Evolutionary conservation across 2,797 vertebrate genomes (phyloP), one percentile per base, ranked within the genome.

Genomic region (Chanos chanos): DNA sequence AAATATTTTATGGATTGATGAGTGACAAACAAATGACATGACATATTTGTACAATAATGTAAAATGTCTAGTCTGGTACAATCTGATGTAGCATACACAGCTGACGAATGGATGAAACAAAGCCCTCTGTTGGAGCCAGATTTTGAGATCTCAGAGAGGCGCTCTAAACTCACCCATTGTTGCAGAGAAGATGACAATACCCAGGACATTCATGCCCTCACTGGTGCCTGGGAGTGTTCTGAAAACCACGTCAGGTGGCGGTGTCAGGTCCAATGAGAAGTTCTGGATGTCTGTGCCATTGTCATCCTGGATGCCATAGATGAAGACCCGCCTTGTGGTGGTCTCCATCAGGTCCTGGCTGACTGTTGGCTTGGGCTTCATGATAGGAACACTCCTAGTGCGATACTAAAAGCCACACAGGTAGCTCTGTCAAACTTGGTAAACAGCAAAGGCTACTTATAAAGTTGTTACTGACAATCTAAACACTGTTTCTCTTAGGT

Each of bases 181-280:
- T 39, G 95, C 93, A 0, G 96, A 99, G 82, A 99, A 99, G 75
- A 99, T 98, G 61, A 99, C 95, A 1, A 99, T 98, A 16, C 96
- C 96, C 15, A 99, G 86, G 13, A 99, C 97, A 0, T 99, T 99
- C 94, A 97, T 99, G 84, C 97, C 96, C 0, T 98, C 95, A 0
- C 94, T 99, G 51, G 94, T 93, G 15, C 93, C 94, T 0, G 95
- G 94, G 2, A 93, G 91, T 0, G 94, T 95, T 60, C 92, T 94
- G 85, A 97, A 92, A 55, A 94, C 77, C 61, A 99, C 89, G 45
- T 98, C 94, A 0, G 95, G 95, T 0, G 95, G 91, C 0, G 95
- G 95, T 0, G 94, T 99, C 60, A 99, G 91, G 59, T 99, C 96
- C 78, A 99, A 79, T 40, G 92, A 92, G 54, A 99, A 97, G 79